Conservation (phyloP, 2,113 vertebrate genomes). For the Mirounga angustirostris region DNA sequence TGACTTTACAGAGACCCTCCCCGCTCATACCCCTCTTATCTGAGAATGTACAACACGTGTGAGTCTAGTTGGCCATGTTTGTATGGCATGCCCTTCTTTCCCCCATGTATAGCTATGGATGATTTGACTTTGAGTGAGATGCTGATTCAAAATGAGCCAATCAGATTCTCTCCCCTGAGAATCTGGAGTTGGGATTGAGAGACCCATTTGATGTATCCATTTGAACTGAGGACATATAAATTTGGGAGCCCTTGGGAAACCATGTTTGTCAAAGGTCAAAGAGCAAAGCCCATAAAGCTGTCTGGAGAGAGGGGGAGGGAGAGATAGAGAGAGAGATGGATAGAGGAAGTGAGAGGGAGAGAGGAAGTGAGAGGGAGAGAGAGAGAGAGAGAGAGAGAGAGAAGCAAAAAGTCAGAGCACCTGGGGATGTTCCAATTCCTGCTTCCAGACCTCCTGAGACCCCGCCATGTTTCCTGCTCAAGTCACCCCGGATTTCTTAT, state of each 20-base stretch:
- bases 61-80: neutral
- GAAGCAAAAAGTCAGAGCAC: neutral
- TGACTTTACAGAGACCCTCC: neutral
- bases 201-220: neutral
- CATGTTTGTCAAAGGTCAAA: neutral
- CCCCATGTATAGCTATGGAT: neutral
- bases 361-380: neutral
- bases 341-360: neutral
- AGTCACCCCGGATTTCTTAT: neutral
- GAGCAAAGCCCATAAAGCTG: neutral
- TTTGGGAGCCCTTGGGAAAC: neutral
- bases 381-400: neutral
- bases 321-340: accelerated
- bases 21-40: neutral
- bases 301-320: neutral
- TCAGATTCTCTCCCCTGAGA: neutral
- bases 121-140: neutral
- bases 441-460: neutral
- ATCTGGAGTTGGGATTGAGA: neutral
- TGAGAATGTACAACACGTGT: neutral
- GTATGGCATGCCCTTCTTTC: neutral
- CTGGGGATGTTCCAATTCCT: neutral
- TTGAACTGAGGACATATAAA: neutral
- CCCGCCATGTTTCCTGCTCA: neutral
- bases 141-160: neutral